Conservation (phyloP, 2,888 invertebrate species). For the Balanococcus diminutus region DNA sequence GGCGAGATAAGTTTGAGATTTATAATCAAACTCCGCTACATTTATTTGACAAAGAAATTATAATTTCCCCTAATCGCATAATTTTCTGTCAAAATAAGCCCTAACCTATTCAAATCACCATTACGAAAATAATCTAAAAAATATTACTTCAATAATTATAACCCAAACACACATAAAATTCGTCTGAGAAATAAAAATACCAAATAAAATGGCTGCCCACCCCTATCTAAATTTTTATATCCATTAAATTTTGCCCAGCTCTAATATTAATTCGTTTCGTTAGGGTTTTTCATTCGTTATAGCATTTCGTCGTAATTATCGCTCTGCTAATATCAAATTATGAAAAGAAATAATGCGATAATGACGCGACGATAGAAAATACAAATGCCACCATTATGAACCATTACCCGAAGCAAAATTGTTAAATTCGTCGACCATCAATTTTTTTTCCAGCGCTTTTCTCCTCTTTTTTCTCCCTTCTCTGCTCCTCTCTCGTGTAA, state of each 20-base stretch:
- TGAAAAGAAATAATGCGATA: not conserved
- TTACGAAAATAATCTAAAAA: not conserved
- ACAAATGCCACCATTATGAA: not conserved
- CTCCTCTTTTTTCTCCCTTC: not conserved
- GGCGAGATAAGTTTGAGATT: not conserved
- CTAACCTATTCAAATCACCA: not conserved
- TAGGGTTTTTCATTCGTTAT: not conserved
- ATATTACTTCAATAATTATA: not conserved
- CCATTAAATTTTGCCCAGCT: not conserved
- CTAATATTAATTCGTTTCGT: not conserved
- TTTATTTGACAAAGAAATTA: not conserved
- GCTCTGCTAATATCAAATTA: not conserved
- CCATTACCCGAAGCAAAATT: not conserved
- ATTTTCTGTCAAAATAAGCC: not conserved
- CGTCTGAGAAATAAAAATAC: not conserved
- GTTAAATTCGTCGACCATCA: not conserved
- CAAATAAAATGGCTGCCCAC: too few species aligned
- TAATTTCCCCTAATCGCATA: not conserved
- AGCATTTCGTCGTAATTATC: constrained; percentile 8
- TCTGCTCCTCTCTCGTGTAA: not conserved
- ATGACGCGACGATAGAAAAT: not conserved
- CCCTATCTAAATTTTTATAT: not conserved
- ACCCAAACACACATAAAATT: too few species aligned
- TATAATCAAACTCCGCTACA: not conserved
- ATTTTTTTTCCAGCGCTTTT: not conserved